Base-by-base conservation (phyloP, 2,888 invertebrate species). In the Melikaiella ostensackeni region DNA sequence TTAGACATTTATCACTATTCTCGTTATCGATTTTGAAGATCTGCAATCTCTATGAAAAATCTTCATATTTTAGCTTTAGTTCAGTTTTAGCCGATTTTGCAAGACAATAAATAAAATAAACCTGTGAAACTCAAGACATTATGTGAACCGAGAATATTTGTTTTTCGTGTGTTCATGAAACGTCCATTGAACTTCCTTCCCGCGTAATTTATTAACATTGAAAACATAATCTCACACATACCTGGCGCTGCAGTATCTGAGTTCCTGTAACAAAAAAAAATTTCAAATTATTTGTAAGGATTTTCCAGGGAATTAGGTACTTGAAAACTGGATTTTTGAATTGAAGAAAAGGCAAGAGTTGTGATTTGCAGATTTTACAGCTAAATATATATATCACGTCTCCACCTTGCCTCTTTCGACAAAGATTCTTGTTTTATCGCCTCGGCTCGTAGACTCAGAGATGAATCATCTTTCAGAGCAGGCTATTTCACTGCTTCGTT, bases 211-310 rank as follows among this genome's bases (percentile, higher is more conserved):
- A 57, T 57, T 57, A 24, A 57, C 21, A 13, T 59, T 21, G 21
- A 2, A 5, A 50, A 35, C 35, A 33, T 19, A 8, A 62, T 27
- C 9, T 33, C 2, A 35, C 16, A 24, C 24, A 13, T 86, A 89
- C 89, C 89, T 81, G 86, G 73, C 62, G 82, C 77, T 74, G 83
- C 79, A 57, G 84, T 80, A 66, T 84, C 86, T 75, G 87, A 79
- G 81, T 85, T 86, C 78, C 89, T 89, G 84, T 64, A 88, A 88
- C 75, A 75, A 80, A 77, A 79, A 84, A 79, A 66, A 64, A 50
- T 3, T 21, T 3, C 8, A 57, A 57, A 57, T 24, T 13, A 57
- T 57, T 57, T 9, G 57, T 24, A 13, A 57, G 8, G 6, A n/a
- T n/a, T 50, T 50, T 50, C n/a, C 0, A n/a, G 8, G 9, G 8